Conservation (phyloP, 2,113 vertebrate species). For the Rhabdornis inornatus region DNA sequence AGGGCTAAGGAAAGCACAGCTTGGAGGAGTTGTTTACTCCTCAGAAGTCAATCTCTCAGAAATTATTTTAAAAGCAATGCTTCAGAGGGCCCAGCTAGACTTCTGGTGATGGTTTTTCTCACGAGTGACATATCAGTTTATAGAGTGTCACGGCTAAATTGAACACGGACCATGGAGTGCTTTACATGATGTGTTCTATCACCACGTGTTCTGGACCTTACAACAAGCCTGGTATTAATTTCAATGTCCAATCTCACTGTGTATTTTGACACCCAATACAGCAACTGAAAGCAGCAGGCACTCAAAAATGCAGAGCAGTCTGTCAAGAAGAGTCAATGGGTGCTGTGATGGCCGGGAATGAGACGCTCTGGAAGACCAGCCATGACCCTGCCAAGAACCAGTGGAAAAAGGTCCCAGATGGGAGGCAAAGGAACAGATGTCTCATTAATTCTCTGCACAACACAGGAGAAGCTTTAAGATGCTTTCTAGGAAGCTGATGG, state of each 20-base stretch:
- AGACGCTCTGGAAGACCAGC: not conserved
- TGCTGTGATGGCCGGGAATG: not conserved
- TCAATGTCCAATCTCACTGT: not conserved
- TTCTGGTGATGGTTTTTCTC: not conserved
- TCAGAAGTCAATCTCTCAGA: not conserved
- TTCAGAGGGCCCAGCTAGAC: not conserved
- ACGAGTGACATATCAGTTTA: rapidly evolving
- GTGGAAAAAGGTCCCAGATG: not conserved
- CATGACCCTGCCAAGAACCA: rapidly evolving
- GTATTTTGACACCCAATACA: not conserved
- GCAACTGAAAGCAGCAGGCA: constrained; percentile 62
- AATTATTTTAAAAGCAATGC: not conserved
- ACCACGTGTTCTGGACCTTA: not conserved
- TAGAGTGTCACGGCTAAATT: not conserved
- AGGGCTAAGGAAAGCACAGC: not conserved
- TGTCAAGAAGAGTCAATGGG: not conserved
- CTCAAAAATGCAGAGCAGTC: constrained; percentile 46
- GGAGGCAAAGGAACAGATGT: not conserved
- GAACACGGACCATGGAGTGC: not conserved
- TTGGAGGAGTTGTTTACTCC: not conserved
- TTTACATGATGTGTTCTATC: not conserved
- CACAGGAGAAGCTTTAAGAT: not conserved
- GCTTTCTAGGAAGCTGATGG: not conserved
- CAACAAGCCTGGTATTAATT: not conserved
- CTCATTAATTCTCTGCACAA: not conserved